phyloP scores from a whole-genome alignment of 1,140 invertebrate species.

The Nymphalis io region DNA sequence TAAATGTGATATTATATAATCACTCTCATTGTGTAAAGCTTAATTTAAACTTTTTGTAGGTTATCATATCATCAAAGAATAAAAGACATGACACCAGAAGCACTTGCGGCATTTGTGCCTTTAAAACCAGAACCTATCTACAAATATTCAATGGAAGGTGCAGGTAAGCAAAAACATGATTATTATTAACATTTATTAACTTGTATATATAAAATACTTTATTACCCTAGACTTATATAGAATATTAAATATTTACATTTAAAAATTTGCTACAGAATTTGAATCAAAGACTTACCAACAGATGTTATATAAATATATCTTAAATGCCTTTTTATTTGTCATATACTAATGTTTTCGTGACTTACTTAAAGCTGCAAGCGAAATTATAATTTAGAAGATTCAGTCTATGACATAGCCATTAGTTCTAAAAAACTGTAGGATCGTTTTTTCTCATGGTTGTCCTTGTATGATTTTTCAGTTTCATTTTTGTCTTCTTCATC shows the following conservation, averaged over 20 bases:
- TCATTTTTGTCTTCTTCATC: conserved; percentile 51
- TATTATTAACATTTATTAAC: conserved; percentile 43
- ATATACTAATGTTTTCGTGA: conserved; percentile 29
- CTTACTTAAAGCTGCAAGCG: conserved; percentile 57
- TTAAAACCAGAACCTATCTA: conserved; percentile 88
- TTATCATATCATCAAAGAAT: conserved; percentile 97
- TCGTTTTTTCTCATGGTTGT: conserved; percentile 48
- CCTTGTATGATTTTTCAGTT: conserved; percentile 34
- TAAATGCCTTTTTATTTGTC: conserved; percentile 56
- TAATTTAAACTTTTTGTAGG: conserved; percentile 79
- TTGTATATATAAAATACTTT: conserved; percentile 57
- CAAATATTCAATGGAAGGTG: conserved; percentile 91
- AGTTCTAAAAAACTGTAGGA: conserved; percentile 68
- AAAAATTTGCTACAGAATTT: conserved; percentile 41
- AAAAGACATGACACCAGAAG: conserved; percentile 93
- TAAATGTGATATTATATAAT: no score
- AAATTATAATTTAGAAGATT: conserved; percentile 40
- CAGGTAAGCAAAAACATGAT: conserved; percentile 82
- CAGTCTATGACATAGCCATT: conserved; percentile 76
- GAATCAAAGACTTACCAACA: conserved; percentile 1
- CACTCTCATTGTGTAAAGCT: no score
- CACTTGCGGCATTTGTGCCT: conserved; percentile 92
- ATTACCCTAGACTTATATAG: conserved; percentile 63
- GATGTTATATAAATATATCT: conserved; percentile 22
- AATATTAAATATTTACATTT: conserved; percentile 69